Percentiles rank a stretch among this genome's conserved stretches.
Evolutionary conservation across 2,888 invertebrate genomes (phyloP).

Genomic region (Tetramorium bicarinatum): DNA sequence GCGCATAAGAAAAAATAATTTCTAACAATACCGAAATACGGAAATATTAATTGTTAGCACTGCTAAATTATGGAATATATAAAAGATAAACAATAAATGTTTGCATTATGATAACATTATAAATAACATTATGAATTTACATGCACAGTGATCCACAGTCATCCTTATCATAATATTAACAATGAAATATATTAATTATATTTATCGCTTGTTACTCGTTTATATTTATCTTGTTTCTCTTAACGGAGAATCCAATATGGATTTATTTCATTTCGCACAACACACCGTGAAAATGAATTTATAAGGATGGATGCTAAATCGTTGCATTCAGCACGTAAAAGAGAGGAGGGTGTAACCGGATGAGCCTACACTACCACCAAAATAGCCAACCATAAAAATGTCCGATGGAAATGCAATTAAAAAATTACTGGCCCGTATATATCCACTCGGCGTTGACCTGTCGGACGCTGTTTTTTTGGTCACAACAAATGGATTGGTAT

Average conservation of each 20-base stretch:
- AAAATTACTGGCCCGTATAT: constrained; percentile 75
- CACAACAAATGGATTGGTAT: constrained; percentile 59
- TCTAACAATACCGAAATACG: not conserved
- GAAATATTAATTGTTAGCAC: not conserved
- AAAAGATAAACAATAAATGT: not conserved
- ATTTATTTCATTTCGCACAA: constrained; percentile 73
- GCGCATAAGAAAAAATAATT: not conserved
- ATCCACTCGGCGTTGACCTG: constrained; percentile 57
- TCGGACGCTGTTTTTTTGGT: constrained; percentile 56
- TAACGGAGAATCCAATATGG: constrained; percentile 59
- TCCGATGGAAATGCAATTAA: constrained; percentile 77
- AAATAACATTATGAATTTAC: not conserved
- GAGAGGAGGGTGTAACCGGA: constrained; percentile 53
- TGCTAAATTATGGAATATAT: not conserved
- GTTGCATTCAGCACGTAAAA: constrained; percentile 42
- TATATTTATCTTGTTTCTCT: constrained; percentile 67
- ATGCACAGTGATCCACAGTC: not conserved
- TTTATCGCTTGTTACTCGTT: constrained; percentile 54
- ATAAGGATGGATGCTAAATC: constrained; percentile 24
- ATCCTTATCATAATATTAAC: not conserved
- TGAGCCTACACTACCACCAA: constrained; percentile 60
- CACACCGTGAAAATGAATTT: constrained; percentile 63
- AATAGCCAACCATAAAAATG: constrained; percentile 77
- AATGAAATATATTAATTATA: constrained; percentile 52
- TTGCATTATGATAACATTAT: not conserved